Evolutionary conservation across 2,888 invertebrate species (phyloP).

Genomic region (Exephanes ischioxanthus): DNA sequence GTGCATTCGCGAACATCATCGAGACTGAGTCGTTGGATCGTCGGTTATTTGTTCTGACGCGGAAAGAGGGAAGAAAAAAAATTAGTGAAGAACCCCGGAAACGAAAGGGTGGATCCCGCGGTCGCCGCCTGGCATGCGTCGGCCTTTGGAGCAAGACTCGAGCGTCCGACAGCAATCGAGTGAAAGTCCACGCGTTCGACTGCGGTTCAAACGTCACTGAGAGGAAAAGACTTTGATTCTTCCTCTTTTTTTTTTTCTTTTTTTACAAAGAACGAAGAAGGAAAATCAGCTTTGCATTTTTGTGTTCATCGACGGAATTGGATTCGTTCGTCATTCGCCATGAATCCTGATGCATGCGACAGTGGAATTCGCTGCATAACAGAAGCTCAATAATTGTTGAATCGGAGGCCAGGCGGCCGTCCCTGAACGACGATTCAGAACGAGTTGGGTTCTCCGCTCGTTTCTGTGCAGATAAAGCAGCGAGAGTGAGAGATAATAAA

Average conservation of each 20-base stretch:
- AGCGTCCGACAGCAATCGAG: slow-evolving; percentile 27
- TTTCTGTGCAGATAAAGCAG: neutral
- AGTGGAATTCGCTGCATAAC: neutral
- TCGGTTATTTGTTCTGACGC: neutral
- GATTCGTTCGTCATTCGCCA: neutral
- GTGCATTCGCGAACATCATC: neutral
- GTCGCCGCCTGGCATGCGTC: slow-evolving; percentile 25
- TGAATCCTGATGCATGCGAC: neutral
- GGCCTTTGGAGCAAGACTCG: slow-evolving; percentile 26
- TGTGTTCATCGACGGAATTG: neutral
- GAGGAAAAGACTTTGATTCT: slow-evolving; percentile 6
- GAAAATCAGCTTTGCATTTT: neutral
- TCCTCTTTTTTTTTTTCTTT: neutral
- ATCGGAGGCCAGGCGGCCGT: slow-evolving; percentile 19
- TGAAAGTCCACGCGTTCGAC: slow-evolving; percentile 39
- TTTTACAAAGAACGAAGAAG: neutral
- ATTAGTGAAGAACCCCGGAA: neutral
- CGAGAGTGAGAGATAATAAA: neutral
- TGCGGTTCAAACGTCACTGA: slow-evolving; percentile 37
- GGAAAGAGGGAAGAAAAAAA: neutral
- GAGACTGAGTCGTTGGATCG: neutral
- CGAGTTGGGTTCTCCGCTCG: slow-evolving; percentile 5
- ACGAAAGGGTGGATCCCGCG: slow-evolving; percentile 37
- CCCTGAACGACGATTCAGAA: slow-evolving; percentile 43
- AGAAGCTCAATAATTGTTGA: slow-evolving; percentile 6